Base-by-base conservation (phyloP, 2,797 vertebrate genomes). In the Tapera naevia region DNA sequence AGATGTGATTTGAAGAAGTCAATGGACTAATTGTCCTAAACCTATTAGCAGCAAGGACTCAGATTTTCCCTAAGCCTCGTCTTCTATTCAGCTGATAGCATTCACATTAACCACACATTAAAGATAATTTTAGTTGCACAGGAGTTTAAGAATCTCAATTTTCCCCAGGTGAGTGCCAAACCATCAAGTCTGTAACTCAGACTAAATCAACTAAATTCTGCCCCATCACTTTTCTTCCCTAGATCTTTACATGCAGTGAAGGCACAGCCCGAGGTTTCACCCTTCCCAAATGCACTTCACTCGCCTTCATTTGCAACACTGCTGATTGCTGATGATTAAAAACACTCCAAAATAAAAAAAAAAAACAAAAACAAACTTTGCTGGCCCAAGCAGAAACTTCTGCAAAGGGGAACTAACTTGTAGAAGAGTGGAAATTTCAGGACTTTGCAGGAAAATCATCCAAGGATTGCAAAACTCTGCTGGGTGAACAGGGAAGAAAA, bases 1-100 rank as follows among this genome's bases (percentile, higher is more conserved):
- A 94, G 80, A 74, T 50, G 33, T 92, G 51, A 88, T 94, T 90
- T 79, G 91, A 61, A n/a, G 70, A 89, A 92, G 81, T 93, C 96
- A 88, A 88, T 58, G 93, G 58, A 83, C 39, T 93, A 94, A 96
- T 93, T 95, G 33, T 57, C 87, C 92, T 90, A 95, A 93, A 94
- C 27, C 80, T 95, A 73, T 91, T 70, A 94, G 72, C 76, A 62
- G 30, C 61, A 60, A 75, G 43, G 67, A 92, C 48, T 95, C 58
- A 39, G 79, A 61, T 78, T 93, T 93, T 91, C 75, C 74, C 33
- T 83, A 45, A 80, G 35, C 69, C 30, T 89, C 51, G 66, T 35
- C 80, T 93, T 91, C 61, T 71, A 81, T 60, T 95, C 70, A 88
- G 67, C 12, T 95, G 83, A 90, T 66, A 91, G 92, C 90, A 89